phyloP scores from a whole-genome alignment of 1,140 invertebrate species.

The Drosophila tani region DNA sequence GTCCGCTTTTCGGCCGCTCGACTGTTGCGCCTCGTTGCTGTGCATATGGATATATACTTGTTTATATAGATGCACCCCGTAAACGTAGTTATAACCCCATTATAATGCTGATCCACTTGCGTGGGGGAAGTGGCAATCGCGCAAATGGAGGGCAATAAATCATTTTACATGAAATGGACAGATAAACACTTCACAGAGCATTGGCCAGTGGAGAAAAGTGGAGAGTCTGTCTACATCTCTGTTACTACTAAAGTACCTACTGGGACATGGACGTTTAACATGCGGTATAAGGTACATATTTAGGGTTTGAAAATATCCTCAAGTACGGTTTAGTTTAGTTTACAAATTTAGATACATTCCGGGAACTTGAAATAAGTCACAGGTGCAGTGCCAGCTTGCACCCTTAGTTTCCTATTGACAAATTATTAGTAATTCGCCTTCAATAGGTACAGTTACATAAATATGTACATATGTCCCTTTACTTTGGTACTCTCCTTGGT shows the following conservation, averaged over 20 bases:
- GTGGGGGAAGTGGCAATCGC: conserved; percentile 57
- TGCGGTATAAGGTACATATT: too few relatives aligned
- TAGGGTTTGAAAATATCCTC: too few relatives aligned
- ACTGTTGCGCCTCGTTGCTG: conserved; percentile 43
- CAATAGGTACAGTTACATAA: neutral
- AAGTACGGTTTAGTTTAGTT: too few relatives aligned
- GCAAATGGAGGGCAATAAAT: conserved; percentile 54
- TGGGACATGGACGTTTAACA: neutral
- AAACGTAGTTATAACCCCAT: conserved; percentile 16
- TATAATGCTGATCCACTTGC: conserved; percentile 49
- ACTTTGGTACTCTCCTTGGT: too few relatives aligned
- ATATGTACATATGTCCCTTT: neutral
- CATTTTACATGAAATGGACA: conserved; percentile 37
- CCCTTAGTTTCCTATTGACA: too few relatives aligned
- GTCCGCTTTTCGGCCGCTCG: conserved; percentile 9
- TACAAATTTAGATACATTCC: too few relatives aligned
- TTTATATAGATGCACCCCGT: conserved; percentile 9
- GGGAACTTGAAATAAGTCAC: too few relatives aligned
- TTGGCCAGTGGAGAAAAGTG: conserved; percentile 31
- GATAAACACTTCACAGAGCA: conserved; percentile 68
- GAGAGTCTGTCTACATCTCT: neutral
- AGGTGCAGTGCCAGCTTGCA: too few relatives aligned
- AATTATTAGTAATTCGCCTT: too few relatives aligned
- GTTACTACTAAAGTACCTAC: neutral
- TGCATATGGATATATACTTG: conserved; percentile 6